A percentile compares a stretch with the other conserved stretches of the same genome.
phyloP scores from a whole-genome alignment of 2,113 vertebrate genomes.

The Strix aluco region DNA sequence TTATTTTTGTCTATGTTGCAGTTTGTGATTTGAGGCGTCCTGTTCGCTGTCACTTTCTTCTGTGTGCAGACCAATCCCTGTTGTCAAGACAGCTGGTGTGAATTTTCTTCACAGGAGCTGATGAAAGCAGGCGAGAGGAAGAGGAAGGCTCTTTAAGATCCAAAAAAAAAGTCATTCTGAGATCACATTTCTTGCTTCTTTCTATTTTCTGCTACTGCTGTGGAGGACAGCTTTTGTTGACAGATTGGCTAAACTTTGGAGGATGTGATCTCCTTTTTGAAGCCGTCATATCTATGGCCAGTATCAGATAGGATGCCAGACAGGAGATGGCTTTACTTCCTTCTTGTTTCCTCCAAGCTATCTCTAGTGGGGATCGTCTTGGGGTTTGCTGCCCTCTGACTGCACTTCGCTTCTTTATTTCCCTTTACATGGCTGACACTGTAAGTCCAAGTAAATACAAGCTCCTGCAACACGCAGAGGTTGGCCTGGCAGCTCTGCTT shows the following conservation, averaged over 20 bases:
- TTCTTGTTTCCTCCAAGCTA: not conserved
- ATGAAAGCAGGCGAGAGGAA: not conserved
- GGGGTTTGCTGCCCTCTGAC: not conserved
- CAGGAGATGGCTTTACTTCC: not conserved
- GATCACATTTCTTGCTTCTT: not conserved
- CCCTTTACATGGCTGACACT: not conserved
- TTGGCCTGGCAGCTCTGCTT: not conserved
- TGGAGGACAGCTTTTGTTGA: not conserved
- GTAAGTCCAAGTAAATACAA: not conserved
- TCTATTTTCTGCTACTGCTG: not conserved
- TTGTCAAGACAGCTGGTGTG: not conserved
- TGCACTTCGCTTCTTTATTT: not conserved
- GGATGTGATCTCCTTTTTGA: not conserved
- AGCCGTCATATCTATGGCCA: not conserved
- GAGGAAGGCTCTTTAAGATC: not conserved
- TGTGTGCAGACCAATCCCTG: not conserved
- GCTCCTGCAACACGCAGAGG: not conserved
- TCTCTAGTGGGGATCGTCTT: not conserved
- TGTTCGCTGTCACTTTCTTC: not conserved
- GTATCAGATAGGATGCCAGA: not conserved
- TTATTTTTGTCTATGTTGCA: not conserved
- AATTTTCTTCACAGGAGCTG: not conserved
- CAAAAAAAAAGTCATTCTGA: not conserved
- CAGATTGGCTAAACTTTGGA: not conserved
- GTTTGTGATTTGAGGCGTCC: not conserved